phyloP scores from a whole-genome alignment of 2,888 invertebrate genomes.

The Epinotia ramella region DNA sequence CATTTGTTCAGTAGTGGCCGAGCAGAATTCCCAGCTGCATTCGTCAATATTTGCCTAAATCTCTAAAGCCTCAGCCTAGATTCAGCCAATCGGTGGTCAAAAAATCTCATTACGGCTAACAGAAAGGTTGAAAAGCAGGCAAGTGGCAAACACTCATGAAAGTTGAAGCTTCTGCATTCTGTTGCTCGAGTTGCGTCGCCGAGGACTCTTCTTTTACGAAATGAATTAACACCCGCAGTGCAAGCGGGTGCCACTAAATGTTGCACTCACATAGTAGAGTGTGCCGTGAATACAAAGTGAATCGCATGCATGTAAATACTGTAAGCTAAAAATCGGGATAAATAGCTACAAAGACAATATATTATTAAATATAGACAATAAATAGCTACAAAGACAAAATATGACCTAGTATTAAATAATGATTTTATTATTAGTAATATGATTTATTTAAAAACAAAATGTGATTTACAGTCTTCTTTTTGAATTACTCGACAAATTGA shows the following conservation, averaged over 20 bases:
- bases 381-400: neutral
- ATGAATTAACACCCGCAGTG: constrained; percentile 32
- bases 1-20: neutral
- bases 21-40: neutral
- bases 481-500: too few species aligned
- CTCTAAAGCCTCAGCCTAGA: constrained; percentile 12
- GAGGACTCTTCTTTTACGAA: constrained; percentile 35
- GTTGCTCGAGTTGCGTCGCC: constrained; percentile 26
- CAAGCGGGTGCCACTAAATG: constrained; percentile 2
- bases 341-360: neutral
- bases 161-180: constrained; percentile 36
- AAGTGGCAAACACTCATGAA: constrained; percentile 40
- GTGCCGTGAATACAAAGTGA: constrained; percentile 18
- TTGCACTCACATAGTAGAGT: neutral
- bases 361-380: too few species aligned
- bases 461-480: too few species aligned
- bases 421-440: too few species aligned
- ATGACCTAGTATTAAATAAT: too few species aligned
- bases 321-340: neutral
- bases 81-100: constrained; percentile 26
- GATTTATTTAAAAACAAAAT: too few species aligned
- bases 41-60: constrained; percentile 15
- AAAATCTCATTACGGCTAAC: constrained; percentile 35
- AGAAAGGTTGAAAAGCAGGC: constrained; percentile 20
- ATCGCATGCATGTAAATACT: constrained; percentile 7